Base-by-base conservation (phyloP, 2,888 invertebrate genomes). In the Thecophora atra region DNA sequence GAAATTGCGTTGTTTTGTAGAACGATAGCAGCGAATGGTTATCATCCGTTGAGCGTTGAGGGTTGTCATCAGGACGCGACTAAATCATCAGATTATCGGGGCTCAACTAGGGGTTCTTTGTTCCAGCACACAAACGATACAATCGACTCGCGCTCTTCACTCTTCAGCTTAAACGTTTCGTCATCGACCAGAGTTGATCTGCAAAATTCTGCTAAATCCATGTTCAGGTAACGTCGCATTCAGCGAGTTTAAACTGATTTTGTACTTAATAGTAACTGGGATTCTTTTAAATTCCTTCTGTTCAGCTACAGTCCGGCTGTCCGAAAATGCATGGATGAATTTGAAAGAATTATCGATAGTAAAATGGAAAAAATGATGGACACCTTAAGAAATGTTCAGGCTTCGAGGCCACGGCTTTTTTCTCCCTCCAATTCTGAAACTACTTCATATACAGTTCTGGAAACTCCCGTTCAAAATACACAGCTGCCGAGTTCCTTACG, bases 91-190 rank as follows among this genome's bases (percentile, higher is more conserved):
- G 52, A 58, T 30, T 8, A 21, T 30, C 8, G 44, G 1, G 52
- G 63, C 15, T 58, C 64, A 28, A 74, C 73, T 44, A 73, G 77
- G 0, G 79, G 78, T 66, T 77, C 78, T 0, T 65, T 77, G 7
- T 73, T 77, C 21, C 75, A 77, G 1, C 52, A 24, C 15, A 19
- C 26, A 15, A 69, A 69, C 72, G 76, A 78, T 28, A 76, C 76
- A 1, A 72, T 77, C 8, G 79, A 80, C 47, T 80, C 79, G 3
- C 76, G 77, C 5, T 73, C 68, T 28, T 82, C 81, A 0, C 24
- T 79, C 5, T 65, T 80, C 17, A 80, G 79, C 71, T 76, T 81
- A 21, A 80, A 82, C 75, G 74, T 81, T 17, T 83, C 83, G 5
- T 73, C 80, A 37, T 83, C 82, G 3, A 83, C 82, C 21, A 76